A percentile compares a stretch with the other conserved stretches of the same genome.
Conservation (phyloP, 2,888 invertebrate species). For the Caenorhabditis sp. region DNA sequence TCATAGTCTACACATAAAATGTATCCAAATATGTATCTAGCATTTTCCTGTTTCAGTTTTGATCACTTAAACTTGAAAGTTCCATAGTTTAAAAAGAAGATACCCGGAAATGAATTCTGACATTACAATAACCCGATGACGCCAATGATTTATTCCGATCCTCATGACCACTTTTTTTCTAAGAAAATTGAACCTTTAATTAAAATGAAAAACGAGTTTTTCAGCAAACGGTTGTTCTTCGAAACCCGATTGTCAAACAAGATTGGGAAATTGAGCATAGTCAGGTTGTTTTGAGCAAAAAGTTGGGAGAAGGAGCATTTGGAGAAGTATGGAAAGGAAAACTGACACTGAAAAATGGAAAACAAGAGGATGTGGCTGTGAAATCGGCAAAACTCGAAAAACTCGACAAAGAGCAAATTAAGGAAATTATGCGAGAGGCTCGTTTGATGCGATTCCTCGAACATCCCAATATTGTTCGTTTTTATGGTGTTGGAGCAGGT, state of each 20-base stretch:
- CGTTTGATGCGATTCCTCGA: constrained; percentile 55
- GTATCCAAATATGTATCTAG: too few species aligned
- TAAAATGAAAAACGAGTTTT: too few species aligned
- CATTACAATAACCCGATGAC: too few species aligned
- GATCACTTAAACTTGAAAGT: too few species aligned
- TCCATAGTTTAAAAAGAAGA: too few species aligned
- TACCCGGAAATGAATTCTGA: too few species aligned
- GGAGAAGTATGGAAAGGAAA: constrained; percentile 56
- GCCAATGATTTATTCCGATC: too few species aligned
- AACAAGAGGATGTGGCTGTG: constrained; percentile 30
- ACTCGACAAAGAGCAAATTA: constrained; percentile 59
- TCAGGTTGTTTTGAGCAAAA: constrained; percentile 55
- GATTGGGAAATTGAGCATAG: constrained; percentile 59
- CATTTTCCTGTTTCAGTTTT: too few species aligned
- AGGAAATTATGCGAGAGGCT: constrained; percentile 61
- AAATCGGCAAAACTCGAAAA: constrained; percentile 54
- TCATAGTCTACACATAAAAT: too few species aligned
- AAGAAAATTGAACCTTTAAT: too few species aligned
- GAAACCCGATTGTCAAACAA: constrained; percentile 44
- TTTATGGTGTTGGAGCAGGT: constrained; percentile 55
- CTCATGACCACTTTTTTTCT: too few species aligned
- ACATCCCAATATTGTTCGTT: constrained; percentile 57
- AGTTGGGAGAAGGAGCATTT: constrained; percentile 64
- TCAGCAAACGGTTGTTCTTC: constrained; percentile 18
- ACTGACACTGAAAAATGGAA: constrained; percentile 31